phyloP scores from a whole-genome alignment of 2,113 vertebrate genomes.

The Oreocharis arfaki region DNA sequence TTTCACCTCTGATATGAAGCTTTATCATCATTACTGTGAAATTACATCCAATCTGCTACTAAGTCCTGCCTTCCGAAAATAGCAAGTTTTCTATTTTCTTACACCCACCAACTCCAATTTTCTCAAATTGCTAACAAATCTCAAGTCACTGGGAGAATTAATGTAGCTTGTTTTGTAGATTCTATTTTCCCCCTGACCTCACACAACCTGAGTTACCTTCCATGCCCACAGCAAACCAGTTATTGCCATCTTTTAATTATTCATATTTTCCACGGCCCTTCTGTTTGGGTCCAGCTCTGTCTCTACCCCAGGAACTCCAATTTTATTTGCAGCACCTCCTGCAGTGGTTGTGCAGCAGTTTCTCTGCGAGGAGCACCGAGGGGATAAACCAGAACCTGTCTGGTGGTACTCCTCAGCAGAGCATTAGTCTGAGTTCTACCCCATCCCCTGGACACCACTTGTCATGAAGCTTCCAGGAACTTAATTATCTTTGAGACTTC shows the following conservation, averaged over 20 bases:
- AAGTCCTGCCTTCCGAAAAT: background rate
- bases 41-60: background rate
- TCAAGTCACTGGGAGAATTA: background rate
- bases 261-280: background rate
- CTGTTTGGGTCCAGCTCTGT: background rate
- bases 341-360: rapidly evolving
- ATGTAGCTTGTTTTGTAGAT: background rate
- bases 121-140: background rate
- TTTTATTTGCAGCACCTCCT: background rate
- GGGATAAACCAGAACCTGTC: background rate
- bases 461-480: background rate
- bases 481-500: background rate
- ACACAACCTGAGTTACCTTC: background rate
- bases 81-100: background rate
- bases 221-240: background rate
- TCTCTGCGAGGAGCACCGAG: background rate
- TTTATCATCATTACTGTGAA: background rate
- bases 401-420: background rate
- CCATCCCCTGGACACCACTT: background rate
- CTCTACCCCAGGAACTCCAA: background rate
- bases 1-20: background rate
- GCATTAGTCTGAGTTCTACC: background rate
- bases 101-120: background rate
- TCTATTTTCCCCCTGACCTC: background rate
- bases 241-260: background rate